phyloP scores from a whole-genome alignment of 2,797 vertebrate genomes.

The Epinephelus awoara region DNA sequence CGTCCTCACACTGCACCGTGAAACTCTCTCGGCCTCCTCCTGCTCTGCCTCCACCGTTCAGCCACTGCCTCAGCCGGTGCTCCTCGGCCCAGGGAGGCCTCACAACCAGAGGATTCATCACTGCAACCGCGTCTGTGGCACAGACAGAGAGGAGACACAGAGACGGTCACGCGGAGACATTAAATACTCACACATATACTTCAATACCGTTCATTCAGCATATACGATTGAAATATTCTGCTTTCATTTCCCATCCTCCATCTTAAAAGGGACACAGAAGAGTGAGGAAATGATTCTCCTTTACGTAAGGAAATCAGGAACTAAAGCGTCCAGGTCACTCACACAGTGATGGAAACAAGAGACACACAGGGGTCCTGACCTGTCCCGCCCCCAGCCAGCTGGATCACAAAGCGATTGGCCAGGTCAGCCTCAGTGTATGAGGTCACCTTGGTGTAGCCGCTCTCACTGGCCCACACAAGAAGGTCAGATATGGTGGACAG shows the following conservation, averaged over 20 bases:
- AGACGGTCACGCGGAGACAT: not conserved
- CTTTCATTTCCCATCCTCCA: not conserved
- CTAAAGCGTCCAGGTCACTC: slow-evolving; percentile 25
- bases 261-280: not conserved
- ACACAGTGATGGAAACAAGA: slow-evolving; percentile 50
- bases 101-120: slow-evolving; percentile 23
- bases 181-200: slow-evolving; percentile 3
- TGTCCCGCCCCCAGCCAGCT: slow-evolving; percentile 71
- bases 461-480: slow-evolving; percentile 77
- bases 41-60: slow-evolving; percentile 35
- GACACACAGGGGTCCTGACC: slow-evolving; percentile 69
- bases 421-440: slow-evolving; percentile 87
- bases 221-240: not conserved
- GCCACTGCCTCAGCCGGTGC: slow-evolving; percentile 66
- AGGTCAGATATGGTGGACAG: slow-evolving; percentile 78
- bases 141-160: slow-evolving; percentile 28
- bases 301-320: not conserved
- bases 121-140: slow-evolving; percentile 39
- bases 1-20: slow-evolving; percentile 79
- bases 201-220: slow-evolving; percentile 10
- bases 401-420: slow-evolving; percentile 87
- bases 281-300: not conserved
- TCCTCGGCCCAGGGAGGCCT: slow-evolving; percentile 65
- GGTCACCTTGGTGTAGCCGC: slow-evolving; percentile 76
- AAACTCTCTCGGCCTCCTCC: slow-evolving; percentile 61